Evolutionary conservation across 2,113 vertebrate genomes (phyloP).

Genomic region (Campylorhamphus procurvoides): DNA sequence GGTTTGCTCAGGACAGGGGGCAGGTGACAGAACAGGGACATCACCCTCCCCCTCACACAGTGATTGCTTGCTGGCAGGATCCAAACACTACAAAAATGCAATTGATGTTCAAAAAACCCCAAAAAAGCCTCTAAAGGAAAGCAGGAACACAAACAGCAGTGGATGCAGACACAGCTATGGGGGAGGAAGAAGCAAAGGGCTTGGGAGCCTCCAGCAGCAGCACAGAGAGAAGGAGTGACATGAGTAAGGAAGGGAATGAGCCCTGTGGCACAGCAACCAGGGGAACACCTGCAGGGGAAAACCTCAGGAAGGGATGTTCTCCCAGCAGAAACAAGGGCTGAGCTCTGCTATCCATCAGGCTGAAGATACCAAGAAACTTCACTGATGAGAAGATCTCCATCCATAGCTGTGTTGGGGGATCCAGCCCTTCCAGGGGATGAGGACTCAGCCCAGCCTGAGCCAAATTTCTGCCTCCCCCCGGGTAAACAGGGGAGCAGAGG

Average conservation of each 20-base stretch:
- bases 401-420: neutral
- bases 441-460: neutral
- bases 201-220: neutral
- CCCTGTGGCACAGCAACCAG: neutral
- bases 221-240: neutral
- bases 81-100: neutral
- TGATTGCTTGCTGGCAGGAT: neutral
- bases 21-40: neutral
- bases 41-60: fast-evolving
- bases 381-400: no score
- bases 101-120: neutral
- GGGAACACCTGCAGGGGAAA: neutral
- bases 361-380: neutral
- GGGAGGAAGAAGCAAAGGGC: neutral
- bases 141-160: neutral
- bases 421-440: neutral
- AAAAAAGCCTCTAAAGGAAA: neutral
- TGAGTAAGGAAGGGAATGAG: neutral
- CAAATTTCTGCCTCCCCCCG: neutral
- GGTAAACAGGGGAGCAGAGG: neutral
- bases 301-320: neutral
- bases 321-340: neutral
- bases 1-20: neutral
- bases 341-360: neutral
- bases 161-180: neutral